A percentile compares a stretch with the other conserved stretches of the same genome.
phyloP scores from a whole-genome alignment of 2,797 vertebrate genomes.

The Microctenopoma stevenorrisi region DNA sequence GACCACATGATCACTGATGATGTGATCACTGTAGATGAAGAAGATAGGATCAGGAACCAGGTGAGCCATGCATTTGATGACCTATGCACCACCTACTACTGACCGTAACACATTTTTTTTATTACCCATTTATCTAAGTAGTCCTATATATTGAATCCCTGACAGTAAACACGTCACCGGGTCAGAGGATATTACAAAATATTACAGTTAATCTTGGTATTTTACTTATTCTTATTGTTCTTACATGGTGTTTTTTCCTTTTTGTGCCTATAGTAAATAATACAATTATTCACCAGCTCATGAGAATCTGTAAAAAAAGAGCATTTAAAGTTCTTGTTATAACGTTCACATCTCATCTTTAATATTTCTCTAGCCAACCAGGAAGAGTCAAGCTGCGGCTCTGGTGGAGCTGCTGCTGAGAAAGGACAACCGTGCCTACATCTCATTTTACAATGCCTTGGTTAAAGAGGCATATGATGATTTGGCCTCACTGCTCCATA shows the following conservation, averaged over 20 bases:
- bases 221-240: too few relatives aligned
- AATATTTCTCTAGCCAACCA: conserved; percentile 80
- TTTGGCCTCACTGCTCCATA: conserved; percentile 88
- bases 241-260: too few relatives aligned
- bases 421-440: conserved; percentile 90
- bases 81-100: not conserved
- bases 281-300: not conserved
- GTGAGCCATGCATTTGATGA: too few relatives aligned
- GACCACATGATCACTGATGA: conserved; percentile 93
- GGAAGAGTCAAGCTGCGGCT: conserved; percentile 85
- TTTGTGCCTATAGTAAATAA: not conserved
- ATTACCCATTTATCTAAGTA: too few relatives aligned
- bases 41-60: conserved; percentile 88
- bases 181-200: too few relatives aligned
- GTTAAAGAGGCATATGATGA: conserved; percentile 91
- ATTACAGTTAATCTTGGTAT: too few relatives aligned
- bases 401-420: conserved; percentile 89
- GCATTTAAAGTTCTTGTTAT: not conserved
- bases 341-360: not conserved
- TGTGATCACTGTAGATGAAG: conserved; percentile 87
- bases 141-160: too few relatives aligned
- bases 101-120: not conserved
- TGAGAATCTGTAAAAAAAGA: not conserved
- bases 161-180: too few relatives aligned
- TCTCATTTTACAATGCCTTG: conserved; percentile 96